Percentiles rank a stretch among this genome's conserved stretches.
Conservation (phyloP, 2,888 invertebrate species). For the Dynastes grantii region DNA sequence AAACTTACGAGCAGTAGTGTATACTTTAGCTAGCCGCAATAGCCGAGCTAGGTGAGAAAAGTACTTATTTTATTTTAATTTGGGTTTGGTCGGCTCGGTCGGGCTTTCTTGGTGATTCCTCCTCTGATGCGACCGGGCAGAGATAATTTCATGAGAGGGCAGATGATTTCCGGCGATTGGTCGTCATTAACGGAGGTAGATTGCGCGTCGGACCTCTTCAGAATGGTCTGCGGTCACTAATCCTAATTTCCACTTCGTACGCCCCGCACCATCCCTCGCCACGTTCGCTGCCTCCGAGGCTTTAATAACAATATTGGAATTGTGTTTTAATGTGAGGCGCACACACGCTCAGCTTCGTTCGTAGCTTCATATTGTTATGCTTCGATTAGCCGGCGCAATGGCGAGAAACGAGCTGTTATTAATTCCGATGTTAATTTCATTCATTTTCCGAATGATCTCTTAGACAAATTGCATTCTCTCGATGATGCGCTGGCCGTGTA, state of each 20-base stretch:
- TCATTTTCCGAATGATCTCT: conserved; percentile 41
- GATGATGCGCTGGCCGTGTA: conserved; percentile 12
- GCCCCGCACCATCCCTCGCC: conserved; percentile 34
- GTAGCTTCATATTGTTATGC: conserved; percentile 45
- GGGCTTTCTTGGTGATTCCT: conserved; percentile 42
- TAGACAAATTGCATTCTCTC: conserved; percentile 37
- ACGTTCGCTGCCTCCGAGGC: conserved; percentile 16
- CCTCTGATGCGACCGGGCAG: conserved; percentile 27
- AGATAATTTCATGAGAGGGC: conserved; percentile 56
- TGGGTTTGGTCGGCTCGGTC: conserved; percentile 25
- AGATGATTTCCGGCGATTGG: conserved; percentile 60
- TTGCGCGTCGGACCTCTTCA: conserved; percentile 56
- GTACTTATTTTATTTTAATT: conserved; percentile 49
- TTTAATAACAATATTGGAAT: conserved; percentile 47
- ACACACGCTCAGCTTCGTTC: conserved; percentile 24
- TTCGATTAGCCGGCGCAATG: conserved; percentile 47
- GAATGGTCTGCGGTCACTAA: conserved; percentile 54
- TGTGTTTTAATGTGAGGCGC: conserved; percentile 38
- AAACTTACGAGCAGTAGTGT: too few species aligned
- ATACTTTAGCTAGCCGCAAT: too few species aligned
- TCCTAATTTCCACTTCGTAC: conserved; percentile 46
- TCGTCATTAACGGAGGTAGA: conserved; percentile 57
- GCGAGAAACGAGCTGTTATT: conserved; percentile 41
- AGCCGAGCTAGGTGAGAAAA: conserved; percentile 42
- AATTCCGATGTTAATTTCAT: conserved; percentile 44